Base-by-base conservation (phyloP, 2,797 vertebrate species). In the Babyrousa celebensis region DNA sequence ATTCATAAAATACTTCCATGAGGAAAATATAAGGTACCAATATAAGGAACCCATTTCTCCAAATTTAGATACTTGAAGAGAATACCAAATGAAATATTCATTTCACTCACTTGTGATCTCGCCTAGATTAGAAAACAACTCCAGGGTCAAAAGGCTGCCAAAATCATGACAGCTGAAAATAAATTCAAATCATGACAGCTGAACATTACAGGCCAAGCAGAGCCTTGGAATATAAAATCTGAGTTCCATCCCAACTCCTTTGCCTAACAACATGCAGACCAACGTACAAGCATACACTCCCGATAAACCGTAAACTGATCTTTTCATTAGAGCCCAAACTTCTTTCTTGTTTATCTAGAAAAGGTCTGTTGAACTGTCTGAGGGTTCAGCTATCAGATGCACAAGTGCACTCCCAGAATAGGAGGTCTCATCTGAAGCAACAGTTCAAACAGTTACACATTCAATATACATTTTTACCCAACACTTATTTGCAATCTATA, bases 41-140 rank as follows among this genome's bases (percentile, higher is more conserved):
- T n/a, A 74, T 89, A 88, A 71, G 75, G 27, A 91, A 43, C 17
- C 27, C 68, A 82, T 20, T 84, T 96, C 79, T 95, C 86, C 77
- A 93, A 70, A 92, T 91, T 80, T 65, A 43, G 67, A 83, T 72
- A 70, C n/a, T 20, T 48, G 29, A 89, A 94, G 27, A 89, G 58
- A 93, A 52, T 52, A 60, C 20, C 67, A 63, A 95, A 86, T 48
- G 62, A 72, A 80, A 79, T 32, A 63, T 20, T 62, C 48, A 79
- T 29, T 89, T 77, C 70, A 70, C 72, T 89, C 32, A 15, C 63
- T 86, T 93, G 80, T n/a, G 80, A 88, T 79, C 65, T 91, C 94
- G 92, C 56, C 78, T 36, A 78, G 56, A 84, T 79, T 89, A 86
- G 89, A 96, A 92, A 94, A 74, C 77, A 94, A 77, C 25, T 67